Conservation (phyloP, 2,113 vertebrate genomes). For the Campylorhamphus procurvoides region DNA sequence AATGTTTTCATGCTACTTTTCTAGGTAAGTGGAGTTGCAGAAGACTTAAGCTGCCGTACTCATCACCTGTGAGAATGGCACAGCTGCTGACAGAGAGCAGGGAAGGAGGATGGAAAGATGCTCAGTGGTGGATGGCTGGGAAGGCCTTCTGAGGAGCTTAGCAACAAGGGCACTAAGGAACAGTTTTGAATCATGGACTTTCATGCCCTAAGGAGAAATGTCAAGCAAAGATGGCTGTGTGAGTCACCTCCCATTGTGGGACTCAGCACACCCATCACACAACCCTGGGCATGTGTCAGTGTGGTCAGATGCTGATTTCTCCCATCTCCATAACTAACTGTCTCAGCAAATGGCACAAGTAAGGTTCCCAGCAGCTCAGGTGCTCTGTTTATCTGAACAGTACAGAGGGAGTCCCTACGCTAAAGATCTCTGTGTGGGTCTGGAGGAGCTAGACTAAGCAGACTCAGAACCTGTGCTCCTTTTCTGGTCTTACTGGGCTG, state of each 20-base stretch:
- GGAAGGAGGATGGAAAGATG: neutral
- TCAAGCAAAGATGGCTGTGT: neutral
- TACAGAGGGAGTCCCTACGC: neutral
- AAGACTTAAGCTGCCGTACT: neutral
- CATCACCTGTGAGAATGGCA: rapidly evolving
- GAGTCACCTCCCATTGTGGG: rapidly evolving
- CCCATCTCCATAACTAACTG: neutral
- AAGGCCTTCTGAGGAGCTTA: neutral
- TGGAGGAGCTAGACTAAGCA: neutral
- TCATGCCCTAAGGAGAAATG: neutral
- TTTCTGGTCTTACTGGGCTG: neutral
- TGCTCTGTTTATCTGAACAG: neutral
- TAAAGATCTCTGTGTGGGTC: neutral
- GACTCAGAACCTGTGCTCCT: neutral
- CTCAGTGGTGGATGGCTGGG: neutral
- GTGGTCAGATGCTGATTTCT: neutral
- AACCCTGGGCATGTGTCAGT: rapidly evolving
- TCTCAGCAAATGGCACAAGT: neutral
- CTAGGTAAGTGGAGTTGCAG: neutral
- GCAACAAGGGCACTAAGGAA: neutral
- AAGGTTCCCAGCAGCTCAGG: neutral
- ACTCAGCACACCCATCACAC: neutral
- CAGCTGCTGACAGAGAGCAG: rapidly evolving
- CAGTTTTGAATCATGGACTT: neutral
- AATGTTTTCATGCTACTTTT: neutral